phyloP scores from a whole-genome alignment of 2,888 invertebrate species.

The Drosophila multiciliata region DNA sequence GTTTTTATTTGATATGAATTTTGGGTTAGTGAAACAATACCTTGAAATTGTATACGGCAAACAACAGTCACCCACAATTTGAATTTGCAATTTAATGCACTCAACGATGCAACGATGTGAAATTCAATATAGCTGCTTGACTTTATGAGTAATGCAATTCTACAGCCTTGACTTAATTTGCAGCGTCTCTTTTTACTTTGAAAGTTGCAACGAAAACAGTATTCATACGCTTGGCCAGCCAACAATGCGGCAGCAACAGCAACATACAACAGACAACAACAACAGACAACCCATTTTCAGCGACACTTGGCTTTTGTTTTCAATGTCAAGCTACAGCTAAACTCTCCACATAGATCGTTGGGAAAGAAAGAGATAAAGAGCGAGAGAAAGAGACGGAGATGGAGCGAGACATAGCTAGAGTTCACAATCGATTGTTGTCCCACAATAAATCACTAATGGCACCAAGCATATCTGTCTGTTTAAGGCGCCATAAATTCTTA shows the following conservation, averaged over 20 bases:
- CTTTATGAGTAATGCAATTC: conserved; percentile 70
- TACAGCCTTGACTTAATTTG: conserved; percentile 75
- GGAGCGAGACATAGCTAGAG: not conserved
- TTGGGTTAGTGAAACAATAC: conserved; percentile 4
- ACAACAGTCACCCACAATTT: conserved; percentile 62
- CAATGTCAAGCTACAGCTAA: conserved; percentile 69
- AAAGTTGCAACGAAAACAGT: conserved; percentile 78
- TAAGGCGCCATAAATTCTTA: conserved; percentile 74
- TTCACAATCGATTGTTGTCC: conserved; percentile 66
- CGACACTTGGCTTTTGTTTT: conserved; percentile 64
- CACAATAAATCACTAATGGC: conserved; percentile 78
- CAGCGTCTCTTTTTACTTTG: conserved; percentile 73
- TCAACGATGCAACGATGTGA: conserved; percentile 34
- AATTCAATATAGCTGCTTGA: conserved; percentile 58
- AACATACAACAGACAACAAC: conserved; percentile 32
- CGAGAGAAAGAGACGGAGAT: conserved; percentile 1
- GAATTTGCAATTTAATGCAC: conserved; percentile 60
- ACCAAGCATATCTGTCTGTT: conserved; percentile 69
- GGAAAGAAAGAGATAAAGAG: conserved; percentile 6
- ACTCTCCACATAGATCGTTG: conserved; percentile 8
- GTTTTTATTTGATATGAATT: not conserved
- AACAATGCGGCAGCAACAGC: conserved; percentile 49
- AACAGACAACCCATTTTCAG: conserved; percentile 49
- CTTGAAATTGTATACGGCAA: conserved; percentile 38
- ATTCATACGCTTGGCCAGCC: conserved; percentile 67